Percentiles rank a stretch among this genome's conserved stretches.
These are phyloP conservation scores for Protobothrops flavoviridis DNA, from an alignment of 2,113 vertebrate species.

Conservation along the genomic window DNA sequence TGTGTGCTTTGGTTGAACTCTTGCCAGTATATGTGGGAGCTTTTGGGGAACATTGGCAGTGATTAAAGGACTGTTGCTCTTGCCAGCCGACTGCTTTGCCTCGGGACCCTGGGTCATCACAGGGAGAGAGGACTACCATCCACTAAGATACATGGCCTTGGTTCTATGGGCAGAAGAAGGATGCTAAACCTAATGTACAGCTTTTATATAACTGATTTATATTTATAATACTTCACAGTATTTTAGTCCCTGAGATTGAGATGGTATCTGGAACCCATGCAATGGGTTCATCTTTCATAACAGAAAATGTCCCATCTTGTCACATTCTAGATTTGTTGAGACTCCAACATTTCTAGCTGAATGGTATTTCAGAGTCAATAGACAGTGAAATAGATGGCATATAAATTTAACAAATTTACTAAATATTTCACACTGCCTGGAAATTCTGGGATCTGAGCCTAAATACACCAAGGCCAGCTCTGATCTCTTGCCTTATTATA, in stretches of 20 bases:
- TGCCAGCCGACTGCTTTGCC: no score
- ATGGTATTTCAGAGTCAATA: not conserved
- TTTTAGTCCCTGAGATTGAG: not conserved
- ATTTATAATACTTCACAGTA: not conserved
- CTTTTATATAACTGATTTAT: not conserved
- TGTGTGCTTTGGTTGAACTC: no score
- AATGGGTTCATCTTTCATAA: not conserved
- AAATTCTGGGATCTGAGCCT: not conserved
- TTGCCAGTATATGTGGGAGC: no score
- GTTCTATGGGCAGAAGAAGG: not conserved
- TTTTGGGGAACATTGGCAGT: no score
- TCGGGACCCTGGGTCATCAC: no score
- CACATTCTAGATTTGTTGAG: not conserved
- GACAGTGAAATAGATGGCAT: not conserved
- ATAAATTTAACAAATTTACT: not conserved
- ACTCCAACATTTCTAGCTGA: not conserved
- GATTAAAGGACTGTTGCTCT: no score
- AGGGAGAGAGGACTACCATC: not conserved
- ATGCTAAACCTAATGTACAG: not conserved
- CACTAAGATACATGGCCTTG: not conserved
- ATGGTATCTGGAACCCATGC: not conserved
- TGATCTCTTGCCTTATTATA: not conserved
- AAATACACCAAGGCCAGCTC: not conserved
- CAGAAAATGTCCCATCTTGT: not conserved
- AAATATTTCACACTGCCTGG: not conserved